These are phyloP conservation scores for Laspeyria flexula DNA, from an alignment of 2,888 invertebrate genomes.

Conservation along the genomic window DNA sequence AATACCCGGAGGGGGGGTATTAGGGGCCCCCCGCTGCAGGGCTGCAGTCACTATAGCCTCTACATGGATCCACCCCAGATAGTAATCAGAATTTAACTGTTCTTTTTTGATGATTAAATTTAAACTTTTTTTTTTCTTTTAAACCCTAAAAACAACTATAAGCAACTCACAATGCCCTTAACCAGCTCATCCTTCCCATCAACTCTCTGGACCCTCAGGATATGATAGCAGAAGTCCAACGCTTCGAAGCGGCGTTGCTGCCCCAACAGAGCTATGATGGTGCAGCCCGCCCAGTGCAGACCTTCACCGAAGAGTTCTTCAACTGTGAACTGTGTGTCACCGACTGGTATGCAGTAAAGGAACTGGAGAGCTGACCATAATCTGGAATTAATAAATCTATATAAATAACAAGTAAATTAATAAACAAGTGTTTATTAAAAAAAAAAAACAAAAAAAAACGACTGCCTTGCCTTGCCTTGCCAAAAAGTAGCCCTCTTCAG, in stretches of 20 bases:
- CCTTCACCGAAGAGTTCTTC: conserved; percentile 99
- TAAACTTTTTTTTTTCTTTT: no score
- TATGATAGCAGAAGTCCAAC: conserved; percentile 99
- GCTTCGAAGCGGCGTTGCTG: conserved; percentile 99
- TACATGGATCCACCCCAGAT: no score
- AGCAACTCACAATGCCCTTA: conserved; percentile 97
- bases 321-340: conserved; percentile 97
- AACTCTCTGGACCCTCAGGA: conserved; percentile 96
- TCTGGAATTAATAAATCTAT: conserved; percentile 63
- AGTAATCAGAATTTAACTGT: no score
- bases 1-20: no score
- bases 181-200: conserved; percentile 98
- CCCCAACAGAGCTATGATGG: conserved; percentile 97
- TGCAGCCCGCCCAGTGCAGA: conserved; percentile 99
- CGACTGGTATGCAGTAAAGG: conserved; percentile 98
- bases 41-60: no score
- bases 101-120: no score
- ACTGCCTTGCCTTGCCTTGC: no score
- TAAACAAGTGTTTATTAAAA: background rate
- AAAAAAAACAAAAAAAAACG: no score
- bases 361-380: conserved; percentile 99
- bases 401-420: no score
- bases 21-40: no score
- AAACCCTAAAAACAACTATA: no score
- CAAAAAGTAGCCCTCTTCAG: no score